These are phyloP conservation scores for Sebastes fasciatus DNA, from an alignment of 2,113 vertebrate genomes.

Conservation along the genomic window DNA sequence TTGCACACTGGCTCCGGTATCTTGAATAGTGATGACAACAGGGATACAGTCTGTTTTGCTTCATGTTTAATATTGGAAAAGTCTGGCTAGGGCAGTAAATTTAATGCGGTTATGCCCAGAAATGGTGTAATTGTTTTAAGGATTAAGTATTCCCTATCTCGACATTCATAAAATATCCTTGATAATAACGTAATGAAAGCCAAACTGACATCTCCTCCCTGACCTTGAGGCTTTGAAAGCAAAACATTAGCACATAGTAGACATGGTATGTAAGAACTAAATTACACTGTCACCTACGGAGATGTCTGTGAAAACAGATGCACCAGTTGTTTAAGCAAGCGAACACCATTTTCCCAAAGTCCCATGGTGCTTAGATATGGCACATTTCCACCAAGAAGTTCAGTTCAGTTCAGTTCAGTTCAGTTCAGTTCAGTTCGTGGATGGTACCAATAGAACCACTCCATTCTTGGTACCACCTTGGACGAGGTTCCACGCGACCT, in stretches of 20 bases:
- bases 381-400: background rate
- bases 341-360: background rate
- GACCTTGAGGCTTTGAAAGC: slow-evolving; percentile 12
- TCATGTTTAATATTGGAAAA: slow-evolving; percentile 60
- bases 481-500: too few species aligned
- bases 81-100: slow-evolving; percentile 34
- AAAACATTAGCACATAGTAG: background rate
- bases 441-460: too few species aligned
- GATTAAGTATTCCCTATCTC: slow-evolving; percentile 48
- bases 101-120: slow-evolving; percentile 52
- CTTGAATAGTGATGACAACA: slow-evolving; percentile 66
- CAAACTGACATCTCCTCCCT: slow-evolving; percentile 16
- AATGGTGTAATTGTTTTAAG: slow-evolving; percentile 57
- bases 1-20: slow-evolving; percentile 61
- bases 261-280: slow-evolving; percentile 7
- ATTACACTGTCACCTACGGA: background rate
- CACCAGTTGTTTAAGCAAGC: background rate
- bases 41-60: slow-evolving; percentile 54
- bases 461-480: too few species aligned
- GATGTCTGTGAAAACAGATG: slow-evolving; percentile 2
- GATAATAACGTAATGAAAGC: slow-evolving; percentile 18
- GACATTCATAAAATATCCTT: slow-evolving; percentile 22
- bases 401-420: background rate
- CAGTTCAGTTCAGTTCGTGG: too few species aligned
- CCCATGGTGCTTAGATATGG: background rate